Evolutionary conservation across 2,113 vertebrate genomes (phyloP), one percentile per base, ranked within the genome.

Genomic region (Platysteira castanea): DNA sequence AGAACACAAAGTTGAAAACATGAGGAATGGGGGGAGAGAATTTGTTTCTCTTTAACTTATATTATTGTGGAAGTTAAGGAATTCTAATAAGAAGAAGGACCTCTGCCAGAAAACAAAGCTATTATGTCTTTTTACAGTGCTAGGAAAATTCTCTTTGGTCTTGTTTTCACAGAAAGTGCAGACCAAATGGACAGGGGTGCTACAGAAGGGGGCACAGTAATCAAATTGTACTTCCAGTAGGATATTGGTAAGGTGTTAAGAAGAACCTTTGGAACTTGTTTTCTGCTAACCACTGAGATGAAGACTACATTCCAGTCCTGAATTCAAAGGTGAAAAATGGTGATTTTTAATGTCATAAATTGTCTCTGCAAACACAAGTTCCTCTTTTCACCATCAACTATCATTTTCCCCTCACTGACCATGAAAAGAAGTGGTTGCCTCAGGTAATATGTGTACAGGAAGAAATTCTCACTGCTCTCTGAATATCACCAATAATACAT

Each of bases 361-460:
- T 81, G 74, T 49, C 47, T 67, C 71, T 57, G 17, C 68, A 89
- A 89, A 84, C 23, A 52, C 9, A 59, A 91, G 52, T 63, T 79
- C 30, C 52, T 64, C 31, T 78, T 68, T 96, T 96, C 59, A 49
- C 20, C 35, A 68, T 76, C 85, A 88, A 49, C 56, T 42, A 57
- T 88, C 79, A 56, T 95, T 89, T 97, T 95, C 88, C 81, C 54
- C 59, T 95, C 52, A 53, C 37, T 96, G 86, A 85, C 77, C 56
- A 84, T 61, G 92, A 92, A 97, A 95, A 90, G 78, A 94, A 96
- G 37, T 69, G 79, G 39, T 96, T 95, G 92, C 87, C 85, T 90
- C 82, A 44, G 96, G 93, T 94, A 96, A 96, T 97, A 93, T 90
- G 47, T 86, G 74, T 90, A 85, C 50, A 92, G 93, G 69, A 97